Evolutionary conservation across 2,888 invertebrate species (phyloP).

Genomic region (Chamaedrilus cognettii): DNA sequence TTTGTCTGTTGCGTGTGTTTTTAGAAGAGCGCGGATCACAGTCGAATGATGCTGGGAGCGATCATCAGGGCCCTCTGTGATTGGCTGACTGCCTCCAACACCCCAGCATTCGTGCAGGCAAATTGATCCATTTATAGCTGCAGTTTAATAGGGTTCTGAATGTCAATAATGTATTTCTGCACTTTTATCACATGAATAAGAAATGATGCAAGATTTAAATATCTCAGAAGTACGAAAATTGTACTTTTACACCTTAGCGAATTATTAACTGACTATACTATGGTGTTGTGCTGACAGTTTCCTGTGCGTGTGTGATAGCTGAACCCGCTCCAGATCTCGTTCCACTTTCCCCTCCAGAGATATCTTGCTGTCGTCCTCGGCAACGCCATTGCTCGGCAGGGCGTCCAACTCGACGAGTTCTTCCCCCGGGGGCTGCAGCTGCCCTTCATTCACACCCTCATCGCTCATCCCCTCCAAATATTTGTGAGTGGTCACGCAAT

Average conservation of each 20-base stretch:
- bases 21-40: background rate
- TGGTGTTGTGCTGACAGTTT: too few species aligned
- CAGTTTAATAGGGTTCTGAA: too few species aligned
- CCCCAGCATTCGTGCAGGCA: background rate
- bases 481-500: too few species aligned
- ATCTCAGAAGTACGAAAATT: too few species aligned
- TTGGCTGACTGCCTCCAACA: conserved; percentile 1
- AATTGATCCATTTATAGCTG: too few species aligned
- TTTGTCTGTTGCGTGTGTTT: background rate
- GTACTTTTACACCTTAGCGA: too few species aligned
- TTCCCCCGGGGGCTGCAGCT: conserved; percentile 66
- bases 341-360: conserved; percentile 95
- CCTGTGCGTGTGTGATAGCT: conserved; percentile 44
- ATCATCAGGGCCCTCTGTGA: conserved; percentile 7
- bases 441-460: conserved; percentile 66
- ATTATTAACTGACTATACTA: too few species aligned
- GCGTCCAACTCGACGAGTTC: conserved; percentile 69
- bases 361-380: conserved; percentile 86
- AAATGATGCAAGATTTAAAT: too few species aligned
- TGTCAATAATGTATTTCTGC: too few species aligned
- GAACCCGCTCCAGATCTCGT: conserved; percentile 74
- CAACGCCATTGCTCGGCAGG: conserved; percentile 70
- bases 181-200: too few species aligned
- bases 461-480: conserved; percentile 85
- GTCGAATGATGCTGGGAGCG: background rate